These are phyloP conservation scores for Chloroclystis v-ata DNA, from an alignment of 2,888 invertebrate species.

Conservation along the genomic window DNA sequence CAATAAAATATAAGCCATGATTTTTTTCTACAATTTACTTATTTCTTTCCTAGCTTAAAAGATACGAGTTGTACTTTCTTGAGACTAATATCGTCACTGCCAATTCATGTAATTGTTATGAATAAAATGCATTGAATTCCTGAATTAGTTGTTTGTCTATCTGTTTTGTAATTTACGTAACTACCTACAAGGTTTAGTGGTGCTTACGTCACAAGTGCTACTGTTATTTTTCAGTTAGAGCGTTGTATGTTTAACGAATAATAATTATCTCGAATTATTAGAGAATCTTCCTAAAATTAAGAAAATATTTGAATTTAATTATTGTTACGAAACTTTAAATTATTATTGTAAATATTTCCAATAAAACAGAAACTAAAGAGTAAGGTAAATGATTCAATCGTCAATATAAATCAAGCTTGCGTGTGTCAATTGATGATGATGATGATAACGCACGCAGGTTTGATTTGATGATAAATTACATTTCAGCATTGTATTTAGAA, in stretches of 20 bases:
- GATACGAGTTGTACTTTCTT: not conserved
- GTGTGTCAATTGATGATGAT: not conserved
- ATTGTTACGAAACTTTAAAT: constrained; percentile 14
- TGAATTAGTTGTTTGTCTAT: constrained; percentile 8
- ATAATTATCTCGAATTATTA: constrained; percentile 17
- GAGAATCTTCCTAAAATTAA: constrained; percentile 15
- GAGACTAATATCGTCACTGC: constrained; percentile 22
- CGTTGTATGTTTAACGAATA: constrained; percentile 20
- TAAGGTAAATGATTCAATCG: constrained; percentile 4
- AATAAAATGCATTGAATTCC: not conserved
- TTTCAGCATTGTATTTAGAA: constrained; percentile 30
- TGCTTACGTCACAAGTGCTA: constrained; percentile 17
- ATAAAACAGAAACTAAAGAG: not conserved
- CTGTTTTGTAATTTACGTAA: constrained; percentile 11
- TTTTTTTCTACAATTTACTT: not conserved
- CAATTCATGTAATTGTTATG: constrained; percentile 15
- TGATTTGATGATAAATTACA: constrained; percentile 5
- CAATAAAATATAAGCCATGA: constrained; percentile 32
- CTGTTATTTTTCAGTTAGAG: constrained; percentile 25
- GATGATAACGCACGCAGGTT: not conserved
- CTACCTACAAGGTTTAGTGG: constrained; percentile 12
- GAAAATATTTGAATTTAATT: constrained; percentile 17
- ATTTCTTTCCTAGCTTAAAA: not conserved
- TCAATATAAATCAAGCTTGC: constrained; percentile 6
- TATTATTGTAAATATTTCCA: constrained; percentile 20